A percentile compares a stretch with the other conserved stretches of the same genome.
phyloP scores from a whole-genome alignment of 2,113 vertebrate genomes.

The Otus sunia region DNA sequence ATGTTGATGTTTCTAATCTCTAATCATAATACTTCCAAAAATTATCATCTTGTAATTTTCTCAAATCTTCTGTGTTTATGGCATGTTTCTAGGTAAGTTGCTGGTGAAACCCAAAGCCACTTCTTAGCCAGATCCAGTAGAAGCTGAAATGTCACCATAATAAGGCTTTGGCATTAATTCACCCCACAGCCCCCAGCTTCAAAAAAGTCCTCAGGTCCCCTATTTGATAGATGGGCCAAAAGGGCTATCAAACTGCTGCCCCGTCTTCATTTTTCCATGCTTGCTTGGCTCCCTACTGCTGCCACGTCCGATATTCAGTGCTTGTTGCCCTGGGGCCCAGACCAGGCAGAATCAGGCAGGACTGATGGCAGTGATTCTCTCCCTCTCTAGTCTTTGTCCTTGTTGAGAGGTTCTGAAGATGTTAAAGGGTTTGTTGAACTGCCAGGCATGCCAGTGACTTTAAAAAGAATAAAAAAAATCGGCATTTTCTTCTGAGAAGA shows the following conservation, averaged over 20 bases:
- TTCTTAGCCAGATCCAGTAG: background rate
- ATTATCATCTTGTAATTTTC: background rate
- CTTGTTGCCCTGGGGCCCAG: background rate
- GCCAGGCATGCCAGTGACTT: background rate
- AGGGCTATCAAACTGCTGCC: background rate
- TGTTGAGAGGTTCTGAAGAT: background rate
- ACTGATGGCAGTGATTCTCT: background rate
- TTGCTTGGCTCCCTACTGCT: background rate
- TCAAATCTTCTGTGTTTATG: background rate
- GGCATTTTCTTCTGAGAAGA: background rate
- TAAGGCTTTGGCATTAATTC: background rate
- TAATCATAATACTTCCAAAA: background rate
- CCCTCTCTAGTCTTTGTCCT: background rate
- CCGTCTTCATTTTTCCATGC: background rate
- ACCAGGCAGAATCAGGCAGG: background rate
- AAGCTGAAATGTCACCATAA: background rate
- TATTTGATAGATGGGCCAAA: background rate
- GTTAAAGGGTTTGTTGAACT: background rate
- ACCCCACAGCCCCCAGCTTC: background rate
- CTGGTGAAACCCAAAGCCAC: background rate
- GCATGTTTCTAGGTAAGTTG: background rate
- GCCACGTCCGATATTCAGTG: background rate
- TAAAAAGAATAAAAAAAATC: background rate
- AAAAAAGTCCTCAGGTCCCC: background rate
- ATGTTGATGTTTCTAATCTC: background rate